A percentile compares a stretch with the other conserved stretches of the same genome.
Conservation (phyloP, 2,888 invertebrate species). For the Eristalis arbustorum region DNA sequence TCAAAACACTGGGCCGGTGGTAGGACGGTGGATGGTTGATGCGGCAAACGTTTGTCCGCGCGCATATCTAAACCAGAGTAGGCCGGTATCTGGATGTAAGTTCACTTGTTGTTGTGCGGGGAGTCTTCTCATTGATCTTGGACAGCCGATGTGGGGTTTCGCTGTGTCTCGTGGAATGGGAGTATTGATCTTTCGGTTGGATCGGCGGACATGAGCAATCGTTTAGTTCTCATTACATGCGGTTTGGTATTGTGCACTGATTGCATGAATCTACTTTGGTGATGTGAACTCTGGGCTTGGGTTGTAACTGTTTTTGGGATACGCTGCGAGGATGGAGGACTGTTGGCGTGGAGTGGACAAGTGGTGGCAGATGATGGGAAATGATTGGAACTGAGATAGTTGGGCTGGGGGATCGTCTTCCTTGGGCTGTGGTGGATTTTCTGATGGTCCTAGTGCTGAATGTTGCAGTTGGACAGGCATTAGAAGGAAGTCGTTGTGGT, state of each 20-base stretch:
- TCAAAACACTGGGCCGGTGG: conserved; percentile 41
- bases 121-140: neutral
- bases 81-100: conserved; percentile 44
- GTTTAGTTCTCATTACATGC: conserved; percentile 53
- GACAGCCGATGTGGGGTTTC: neutral
- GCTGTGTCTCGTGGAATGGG: conserved; percentile 21
- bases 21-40: conserved; percentile 22
- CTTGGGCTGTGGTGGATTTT: too few species aligned
- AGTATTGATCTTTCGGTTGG: conserved; percentile 47
- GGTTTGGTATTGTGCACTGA: conserved; percentile 25
- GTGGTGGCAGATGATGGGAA: neutral
- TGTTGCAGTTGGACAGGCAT: neutral
- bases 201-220: conserved; percentile 49
- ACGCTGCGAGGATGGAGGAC: neutral
- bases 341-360: neutral
- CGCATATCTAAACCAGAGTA: conserved; percentile 25
- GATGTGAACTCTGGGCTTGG: neutral
- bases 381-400: neutral
- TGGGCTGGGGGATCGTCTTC: neutral
- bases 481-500: neutral
- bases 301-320: neutral
- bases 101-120: conserved; percentile 46
- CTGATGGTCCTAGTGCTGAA: neutral
- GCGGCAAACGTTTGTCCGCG: conserved; percentile 45
- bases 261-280: conserved; percentile 31